These are phyloP conservation scores for Eulemur rubriventer DNA, from an alignment of 2,797 vertebrate genomes.

Conservation along the genomic window DNA sequence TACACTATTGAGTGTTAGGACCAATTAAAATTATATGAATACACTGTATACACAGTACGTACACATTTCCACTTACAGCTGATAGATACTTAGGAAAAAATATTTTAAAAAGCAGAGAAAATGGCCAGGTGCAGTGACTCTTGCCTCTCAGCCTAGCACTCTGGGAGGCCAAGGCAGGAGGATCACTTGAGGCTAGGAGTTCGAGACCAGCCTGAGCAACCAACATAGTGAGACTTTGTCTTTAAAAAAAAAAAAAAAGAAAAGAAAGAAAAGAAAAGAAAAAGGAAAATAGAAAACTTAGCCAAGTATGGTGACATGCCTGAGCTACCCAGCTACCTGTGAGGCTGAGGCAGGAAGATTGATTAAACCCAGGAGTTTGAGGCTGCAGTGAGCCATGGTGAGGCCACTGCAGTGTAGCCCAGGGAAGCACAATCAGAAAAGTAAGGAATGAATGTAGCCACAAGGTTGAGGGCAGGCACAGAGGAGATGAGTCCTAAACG, in stretches of 20 bases:
- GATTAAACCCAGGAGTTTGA: neutral
- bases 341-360: neutral
- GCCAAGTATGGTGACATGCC: neutral
- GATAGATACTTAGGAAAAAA: neutral
- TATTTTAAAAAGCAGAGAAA: neutral
- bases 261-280: neutral
- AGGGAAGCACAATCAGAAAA: neutral
- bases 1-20: neutral
- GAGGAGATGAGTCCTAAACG: neutral
- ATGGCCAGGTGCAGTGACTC: neutral
- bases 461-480: neutral
- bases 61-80: neutral
- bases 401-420: neutral
- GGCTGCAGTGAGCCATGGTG: neutral
- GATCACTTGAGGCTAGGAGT: neutral
- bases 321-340: neutral
- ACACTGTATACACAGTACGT: neutral
- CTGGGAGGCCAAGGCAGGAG: neutral
- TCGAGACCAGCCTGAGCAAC: neutral
- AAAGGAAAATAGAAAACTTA: neutral
- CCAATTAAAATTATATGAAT: neutral
- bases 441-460: neutral
- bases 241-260: neutral
- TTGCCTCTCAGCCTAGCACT: neutral
- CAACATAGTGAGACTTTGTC: neutral